Conservation (phyloP, 1,140 invertebrate species). For the Drosophila santomea region DNA sequence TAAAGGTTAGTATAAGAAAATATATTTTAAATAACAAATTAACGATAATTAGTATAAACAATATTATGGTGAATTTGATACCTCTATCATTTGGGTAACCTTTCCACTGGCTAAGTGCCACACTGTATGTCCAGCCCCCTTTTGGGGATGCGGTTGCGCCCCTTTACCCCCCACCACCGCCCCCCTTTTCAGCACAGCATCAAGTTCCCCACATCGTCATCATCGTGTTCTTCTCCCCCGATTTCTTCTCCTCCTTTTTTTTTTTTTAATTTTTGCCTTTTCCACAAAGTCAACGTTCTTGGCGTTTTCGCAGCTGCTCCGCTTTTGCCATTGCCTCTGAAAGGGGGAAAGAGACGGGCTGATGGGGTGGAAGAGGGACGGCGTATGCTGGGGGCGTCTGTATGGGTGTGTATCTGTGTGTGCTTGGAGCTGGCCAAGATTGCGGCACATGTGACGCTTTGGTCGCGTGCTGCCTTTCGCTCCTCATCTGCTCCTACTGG, state of each 20-base stretch:
- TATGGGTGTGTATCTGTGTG: constrained; percentile 20
- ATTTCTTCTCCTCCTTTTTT: constrained; percentile 27
- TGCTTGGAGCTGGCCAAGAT: constrained; percentile 44
- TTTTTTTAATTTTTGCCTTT: constrained; percentile 62
- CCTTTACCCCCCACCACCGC: neutral
- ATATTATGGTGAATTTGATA: too few relatives aligned
- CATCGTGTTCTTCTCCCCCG: constrained; percentile 43
- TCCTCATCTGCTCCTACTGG: constrained; percentile 38
- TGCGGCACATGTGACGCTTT: constrained; percentile 80
- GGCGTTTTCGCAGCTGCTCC: constrained; percentile 75
- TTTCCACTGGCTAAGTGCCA: constrained; percentile 15
- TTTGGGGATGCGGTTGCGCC: constrained; percentile 49
- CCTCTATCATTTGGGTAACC: neutral
- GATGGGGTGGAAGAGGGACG: neutral
- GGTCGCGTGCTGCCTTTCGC: constrained; percentile 73
- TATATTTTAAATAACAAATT: too few relatives aligned
- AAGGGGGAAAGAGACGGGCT: neutral
- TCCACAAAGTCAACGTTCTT: constrained; percentile 80
- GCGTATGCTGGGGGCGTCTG: constrained; percentile 11
- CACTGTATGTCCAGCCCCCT: constrained; percentile 29
- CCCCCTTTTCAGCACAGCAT: constrained; percentile 39
- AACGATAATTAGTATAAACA: too few relatives aligned
- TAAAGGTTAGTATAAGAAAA: too few relatives aligned
- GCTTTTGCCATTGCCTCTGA: constrained; percentile 45
- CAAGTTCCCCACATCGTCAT: constrained; percentile 62